Percentiles rank a stretch among this genome's conserved stretches.
Evolutionary conservation across 1,140 invertebrate genomes (phyloP).

Genomic region (Rhopalosiphum maidis): DNA sequence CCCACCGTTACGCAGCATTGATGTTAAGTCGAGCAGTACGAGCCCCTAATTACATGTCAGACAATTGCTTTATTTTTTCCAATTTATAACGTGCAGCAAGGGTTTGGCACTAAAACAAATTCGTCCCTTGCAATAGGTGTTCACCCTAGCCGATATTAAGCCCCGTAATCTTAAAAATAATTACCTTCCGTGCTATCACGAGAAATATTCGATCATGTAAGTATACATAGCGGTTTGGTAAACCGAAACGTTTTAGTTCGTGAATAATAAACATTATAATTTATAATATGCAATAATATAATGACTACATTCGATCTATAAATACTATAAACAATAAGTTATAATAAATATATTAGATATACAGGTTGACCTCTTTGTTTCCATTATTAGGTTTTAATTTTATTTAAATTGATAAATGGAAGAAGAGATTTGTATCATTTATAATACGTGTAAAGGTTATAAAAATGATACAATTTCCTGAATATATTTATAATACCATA

Average conservation of each 20-base stretch:
- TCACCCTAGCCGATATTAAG: background rate
- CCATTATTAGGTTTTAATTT: no score
- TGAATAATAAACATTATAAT: background rate
- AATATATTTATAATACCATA: no score
- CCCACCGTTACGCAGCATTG: conserved; percentile 57
- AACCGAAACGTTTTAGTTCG: background rate
- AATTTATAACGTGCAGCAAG: background rate
- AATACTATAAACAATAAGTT: background rate
- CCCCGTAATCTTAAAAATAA: conserved; percentile 24
- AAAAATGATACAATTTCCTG: no score
- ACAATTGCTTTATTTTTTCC: conserved; percentile 55
- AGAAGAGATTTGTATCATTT: no score
- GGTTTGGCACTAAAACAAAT: conserved; percentile 27
- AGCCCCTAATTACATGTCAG: conserved; percentile 55
- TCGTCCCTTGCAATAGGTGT: conserved; percentile 22
- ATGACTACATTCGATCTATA: background rate
- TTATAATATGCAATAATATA: background rate
- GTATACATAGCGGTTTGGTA: background rate
- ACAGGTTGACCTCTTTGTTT: background rate
- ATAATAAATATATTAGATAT: background rate
- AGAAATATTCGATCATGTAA: background rate
- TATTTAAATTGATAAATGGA: no score
- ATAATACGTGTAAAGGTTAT: no score
- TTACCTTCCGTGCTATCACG: background rate
- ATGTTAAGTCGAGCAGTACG: conserved; percentile 55